Evolutionary conservation across 2,888 invertebrate species (phyloP), one percentile per base, ranked within the genome.

Genomic region (Sphaerophoria rueppellii): DNA sequence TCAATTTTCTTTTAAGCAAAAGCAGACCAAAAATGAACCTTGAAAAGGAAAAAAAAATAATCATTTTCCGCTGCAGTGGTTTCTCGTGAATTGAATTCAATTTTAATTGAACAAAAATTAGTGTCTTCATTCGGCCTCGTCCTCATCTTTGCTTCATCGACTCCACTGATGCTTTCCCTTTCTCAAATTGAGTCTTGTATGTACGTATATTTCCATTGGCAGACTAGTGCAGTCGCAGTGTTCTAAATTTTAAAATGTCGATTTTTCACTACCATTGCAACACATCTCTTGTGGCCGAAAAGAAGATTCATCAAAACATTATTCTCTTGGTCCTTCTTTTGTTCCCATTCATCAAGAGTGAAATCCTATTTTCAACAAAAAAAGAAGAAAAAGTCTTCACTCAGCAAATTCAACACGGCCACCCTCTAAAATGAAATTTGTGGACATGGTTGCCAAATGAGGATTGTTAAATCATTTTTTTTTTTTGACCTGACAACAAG

Each of bases 271-370:
- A 54, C 65, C 55, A n/a, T 57, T 71, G 60, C 57, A 57, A 57
- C 70, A 54, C 60, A 80, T 72, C 61, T 69, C 55, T 61, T 69
- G 81, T 73, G 81, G 76, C 73, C 72, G 69, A 63, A 63, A 40
- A 81, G 70, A 24, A 54, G 69, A 83, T 85, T 81, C 76, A 81
- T 85, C 85, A 81, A 81, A 81, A 81, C 81, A 85, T 77, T 77
- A 77, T 77, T 73, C 63, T 70, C 75, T 69, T 43, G 75, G 37
- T 72, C 46, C 57, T 80, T 63, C 76, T 80, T 72, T 50, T 52
- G 60, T 65, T 70, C 37, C 65, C 85, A 85, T 85, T 85, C 76
- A 81, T 85, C 85, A 85, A 70, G 54, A 54, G 57, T 60, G 46
- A 58, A 70, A 80, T 72, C 71, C 67, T 55, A 75, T 78, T 11